Conservation (phyloP, 2,797 vertebrate genomes). For the Pseudocheirus occidentalis region DNA sequence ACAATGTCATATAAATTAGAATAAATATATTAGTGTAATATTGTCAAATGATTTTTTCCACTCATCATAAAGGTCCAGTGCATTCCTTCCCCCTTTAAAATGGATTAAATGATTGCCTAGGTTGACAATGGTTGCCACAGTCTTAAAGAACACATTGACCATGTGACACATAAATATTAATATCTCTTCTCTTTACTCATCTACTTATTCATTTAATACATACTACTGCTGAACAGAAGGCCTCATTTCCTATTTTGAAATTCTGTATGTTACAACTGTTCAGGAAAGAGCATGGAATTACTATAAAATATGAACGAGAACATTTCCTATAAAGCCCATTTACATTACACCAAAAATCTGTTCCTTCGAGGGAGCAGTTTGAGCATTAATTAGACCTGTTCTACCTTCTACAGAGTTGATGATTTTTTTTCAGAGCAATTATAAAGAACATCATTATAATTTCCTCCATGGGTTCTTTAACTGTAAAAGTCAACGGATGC, state of each 20-base stretch:
- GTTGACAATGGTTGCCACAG: background rate
- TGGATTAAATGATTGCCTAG: slow-evolving; percentile 7
- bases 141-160: background rate
- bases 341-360: slow-evolving; percentile 75
- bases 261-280: background rate
- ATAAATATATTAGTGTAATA: background rate
- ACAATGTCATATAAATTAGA: background rate
- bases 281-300: slow-evolving; percentile 60
- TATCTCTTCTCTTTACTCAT: slow-evolving; percentile 10
- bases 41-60: background rate
- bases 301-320: slow-evolving; percentile 78
- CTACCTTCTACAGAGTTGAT: slow-evolving; percentile 75
- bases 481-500: slow-evolving; percentile 67
- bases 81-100: background rate
- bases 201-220: slow-evolving; percentile 20
- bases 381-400: slow-evolving; percentile 81
- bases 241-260: slow-evolving; percentile 52
- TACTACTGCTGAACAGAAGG: slow-evolving; percentile 27
- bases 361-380: slow-evolving; percentile 78
- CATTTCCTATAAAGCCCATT: slow-evolving; percentile 74
- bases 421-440: slow-evolving; percentile 69
- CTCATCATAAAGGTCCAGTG: background rate
- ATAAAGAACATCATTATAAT: slow-evolving; percentile 78
- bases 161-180: background rate
- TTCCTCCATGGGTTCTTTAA: slow-evolving; percentile 75